Base-by-base conservation (phyloP, 2,113 vertebrate genomes). In the Phyllostomus discolor region DNA sequence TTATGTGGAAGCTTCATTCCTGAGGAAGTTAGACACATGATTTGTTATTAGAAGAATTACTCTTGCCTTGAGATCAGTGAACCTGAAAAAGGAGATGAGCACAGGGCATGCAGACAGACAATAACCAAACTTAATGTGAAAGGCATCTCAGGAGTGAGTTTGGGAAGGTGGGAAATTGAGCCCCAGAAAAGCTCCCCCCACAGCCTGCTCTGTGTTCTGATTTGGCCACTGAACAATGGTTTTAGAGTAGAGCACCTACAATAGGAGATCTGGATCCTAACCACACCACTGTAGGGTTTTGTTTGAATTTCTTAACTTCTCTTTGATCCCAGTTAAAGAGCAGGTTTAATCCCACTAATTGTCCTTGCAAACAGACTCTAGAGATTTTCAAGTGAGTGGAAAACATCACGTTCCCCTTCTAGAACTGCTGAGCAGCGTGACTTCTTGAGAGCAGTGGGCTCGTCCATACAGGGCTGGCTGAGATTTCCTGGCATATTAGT, bases 1-100 rank as follows among this genome's bases (percentile, higher is more conserved):
- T 86, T 73, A 52, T 31, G 6, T 73, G 48, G 54, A 95, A 91
- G 22, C 20, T 62, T 85, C 31, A 78, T 88, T 81, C 59, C 72
- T 85, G 46, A 90, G 52, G n/a, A 94, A 93, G 15, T 50, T 80
- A 94, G 33, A 95, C 52, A 85, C 92, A 79, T 24, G 26, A 67
- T 87, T 96, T 92, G 67, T 69, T 83, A 35, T 72, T 90, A 91
- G 33, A 95, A 92, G 76, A 97, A 80, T 66, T 76, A 94, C 41
- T 28, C 4, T 80, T 84, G 48, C 75, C 28, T 90, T 92, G 64
- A 76, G 57, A 92, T 92, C 81, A 52, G 87, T 96, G 50, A 81
- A 10, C 11, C 11, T 67, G 19, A 41, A 90, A 64, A 80, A 80
- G 28, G 41, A 87, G 50, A 31, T 50, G 59, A 80, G 46, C 57